Evolutionary conservation across 1,140 invertebrate genomes (phyloP).

Genomic region (Aphelinus certus): DNA sequence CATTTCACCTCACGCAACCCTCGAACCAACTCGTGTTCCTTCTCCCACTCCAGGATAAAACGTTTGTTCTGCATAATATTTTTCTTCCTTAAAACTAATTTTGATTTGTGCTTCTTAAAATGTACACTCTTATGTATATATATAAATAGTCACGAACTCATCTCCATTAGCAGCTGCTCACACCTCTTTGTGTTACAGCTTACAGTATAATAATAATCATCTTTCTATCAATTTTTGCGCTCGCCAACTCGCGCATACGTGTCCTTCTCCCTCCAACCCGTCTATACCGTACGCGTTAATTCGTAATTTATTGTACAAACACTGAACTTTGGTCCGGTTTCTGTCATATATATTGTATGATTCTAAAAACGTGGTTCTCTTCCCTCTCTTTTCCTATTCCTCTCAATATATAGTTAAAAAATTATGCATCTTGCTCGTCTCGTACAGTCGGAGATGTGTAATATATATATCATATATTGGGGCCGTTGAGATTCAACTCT

Average conservation of each 20-base stretch:
- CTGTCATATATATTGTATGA: too few species aligned
- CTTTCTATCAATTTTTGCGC: not conserved
- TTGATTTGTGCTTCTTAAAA: slow-evolving; percentile 41
- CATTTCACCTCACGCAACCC: slow-evolving; percentile 11
- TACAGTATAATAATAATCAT: not conserved
- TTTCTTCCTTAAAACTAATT: slow-evolving; percentile 25
- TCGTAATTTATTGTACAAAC: slow-evolving; percentile 41
- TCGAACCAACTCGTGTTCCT: not conserved
- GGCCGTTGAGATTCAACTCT: too few species aligned
- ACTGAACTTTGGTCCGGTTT: slow-evolving; percentile 40
- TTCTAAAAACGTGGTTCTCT: too few species aligned
- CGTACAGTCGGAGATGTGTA: too few species aligned
- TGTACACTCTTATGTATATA: slow-evolving; percentile 33
- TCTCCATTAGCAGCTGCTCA: slow-evolving; percentile 6
- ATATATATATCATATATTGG: too few species aligned
- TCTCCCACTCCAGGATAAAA: slow-evolving; percentile 1
- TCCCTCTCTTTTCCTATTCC: too few species aligned
- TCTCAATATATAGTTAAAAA: too few species aligned
- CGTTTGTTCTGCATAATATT: slow-evolving; percentile 26
- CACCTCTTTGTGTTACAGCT: not conserved
- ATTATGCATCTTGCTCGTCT: too few species aligned
- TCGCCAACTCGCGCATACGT: too few species aligned
- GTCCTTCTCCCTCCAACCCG: too few species aligned
- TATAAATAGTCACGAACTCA: slow-evolving; percentile 13
- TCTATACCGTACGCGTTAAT: not conserved